Conservation (phyloP, 2,888 invertebrate genomes). For the Phortica okadai region DNA sequence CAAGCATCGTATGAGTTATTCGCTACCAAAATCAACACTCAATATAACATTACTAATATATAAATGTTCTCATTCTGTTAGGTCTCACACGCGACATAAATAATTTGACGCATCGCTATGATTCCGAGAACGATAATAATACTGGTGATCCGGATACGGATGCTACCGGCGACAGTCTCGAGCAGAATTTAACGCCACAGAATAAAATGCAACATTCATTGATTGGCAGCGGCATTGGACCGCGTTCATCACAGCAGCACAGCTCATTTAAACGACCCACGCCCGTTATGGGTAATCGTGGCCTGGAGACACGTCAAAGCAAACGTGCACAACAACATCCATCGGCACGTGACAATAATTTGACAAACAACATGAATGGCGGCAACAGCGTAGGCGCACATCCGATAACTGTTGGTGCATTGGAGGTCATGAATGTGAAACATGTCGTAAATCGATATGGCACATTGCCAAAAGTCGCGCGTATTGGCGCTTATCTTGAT, state of each 20-base stretch:
- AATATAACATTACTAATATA: constrained; percentile 33
- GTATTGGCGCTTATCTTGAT: constrained; percentile 97
- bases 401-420: constrained; percentile 90
- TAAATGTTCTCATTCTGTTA: constrained; percentile 41
- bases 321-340: constrained; percentile 77
- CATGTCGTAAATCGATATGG: constrained; percentile 96
- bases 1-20: constrained; percentile 7
- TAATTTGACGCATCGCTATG: constrained; percentile 75
- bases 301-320: constrained; percentile 81
- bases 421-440: constrained; percentile 97
- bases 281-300: constrained; percentile 80
- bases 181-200: constrained; percentile 64
- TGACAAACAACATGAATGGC: constrained; percentile 43
- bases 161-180: constrained; percentile 80
- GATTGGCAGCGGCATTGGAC: constrained; percentile 66
- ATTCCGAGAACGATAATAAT: constrained; percentile 78
- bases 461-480: constrained; percentile 96
- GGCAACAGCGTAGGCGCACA: constrained; percentile 56
- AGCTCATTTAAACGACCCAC: constrained; percentile 79
- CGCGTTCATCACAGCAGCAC: constrained; percentile 75
- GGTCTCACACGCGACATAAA: constrained; percentile 76
- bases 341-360: constrained; percentile 52
- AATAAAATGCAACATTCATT: constrained; percentile 78
- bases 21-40: too few relatives aligned
- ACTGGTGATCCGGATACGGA: constrained; percentile 84